A percentile compares a stretch with the other conserved stretches of the same genome.
Conservation (phyloP, 2,888 invertebrate genomes). For the Metalampra italica region DNA sequence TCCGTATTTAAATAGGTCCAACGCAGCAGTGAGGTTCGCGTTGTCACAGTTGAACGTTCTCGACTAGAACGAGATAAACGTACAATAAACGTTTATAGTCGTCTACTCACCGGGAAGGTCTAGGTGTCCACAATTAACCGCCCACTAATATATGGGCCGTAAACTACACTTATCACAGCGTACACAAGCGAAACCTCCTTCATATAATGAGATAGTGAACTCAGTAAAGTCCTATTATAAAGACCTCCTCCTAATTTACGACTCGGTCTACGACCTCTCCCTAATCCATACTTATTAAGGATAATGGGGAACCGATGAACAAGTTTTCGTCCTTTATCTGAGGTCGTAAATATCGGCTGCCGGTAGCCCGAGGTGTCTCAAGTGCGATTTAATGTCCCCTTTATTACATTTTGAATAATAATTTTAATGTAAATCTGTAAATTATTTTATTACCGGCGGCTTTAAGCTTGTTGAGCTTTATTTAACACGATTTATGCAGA, state of each 20-base stretch:
- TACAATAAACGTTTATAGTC: slow-evolving; percentile 27
- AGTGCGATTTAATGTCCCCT: slow-evolving; percentile 54
- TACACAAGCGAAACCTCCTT: slow-evolving; percentile 47
- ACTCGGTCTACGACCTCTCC: slow-evolving; percentile 52
- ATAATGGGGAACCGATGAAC: slow-evolving; percentile 73
- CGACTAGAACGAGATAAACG: not conserved
- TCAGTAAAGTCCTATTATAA: slow-evolving; percentile 64
- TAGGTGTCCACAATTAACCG: slow-evolving; percentile 45
- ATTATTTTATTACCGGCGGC: slow-evolving; percentile 21
- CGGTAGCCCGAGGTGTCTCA: slow-evolving; percentile 60
- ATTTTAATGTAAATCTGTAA: slow-evolving; percentile 41
- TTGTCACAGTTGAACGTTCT: not conserved
- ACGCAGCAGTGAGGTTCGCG: not conserved
- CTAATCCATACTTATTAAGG: slow-evolving; percentile 76
- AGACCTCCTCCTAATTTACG: slow-evolving; percentile 67
- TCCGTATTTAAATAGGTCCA: too few species aligned
- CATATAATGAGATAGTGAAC: slow-evolving; percentile 61
- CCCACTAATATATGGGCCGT: slow-evolving; percentile 55
- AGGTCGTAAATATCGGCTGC: slow-evolving; percentile 57
- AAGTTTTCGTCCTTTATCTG: slow-evolving; percentile 70
- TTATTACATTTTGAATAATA: slow-evolving; percentile 47
- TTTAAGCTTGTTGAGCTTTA: slow-evolving; percentile 35
- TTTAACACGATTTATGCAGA: slow-evolving; percentile 12
- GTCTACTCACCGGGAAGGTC: slow-evolving; percentile 22
- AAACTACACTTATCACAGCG: slow-evolving; percentile 62